These are phyloP conservation scores for Poeciliopsis paucimaculata DNA, from an alignment of 2,797 vertebrate genomes.

Conservation along the genomic window DNA sequence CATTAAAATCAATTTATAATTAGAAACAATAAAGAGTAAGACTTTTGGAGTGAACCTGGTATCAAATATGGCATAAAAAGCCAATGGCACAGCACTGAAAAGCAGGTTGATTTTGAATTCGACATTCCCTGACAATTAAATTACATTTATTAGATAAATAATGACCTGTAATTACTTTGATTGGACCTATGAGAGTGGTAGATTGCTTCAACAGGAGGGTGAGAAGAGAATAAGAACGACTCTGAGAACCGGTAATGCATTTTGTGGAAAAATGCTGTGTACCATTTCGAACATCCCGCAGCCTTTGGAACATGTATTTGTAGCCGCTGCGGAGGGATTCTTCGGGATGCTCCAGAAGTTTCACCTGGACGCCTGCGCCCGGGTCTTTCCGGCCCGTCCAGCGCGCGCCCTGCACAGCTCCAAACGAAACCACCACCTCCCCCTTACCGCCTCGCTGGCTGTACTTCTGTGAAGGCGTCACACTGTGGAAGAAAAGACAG, in stretches of 20 bases:
- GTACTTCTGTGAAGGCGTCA: constrained; percentile 92
- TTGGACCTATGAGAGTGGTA: neutral
- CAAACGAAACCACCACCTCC: constrained; percentile 87
- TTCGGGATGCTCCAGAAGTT: constrained; percentile 72
- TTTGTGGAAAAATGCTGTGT: neutral
- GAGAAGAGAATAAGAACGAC: neutral
- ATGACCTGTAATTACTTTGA: neutral
- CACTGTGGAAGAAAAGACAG: constrained; percentile 59
- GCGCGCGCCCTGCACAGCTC: constrained; percentile 74
- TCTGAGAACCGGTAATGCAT: neutral
- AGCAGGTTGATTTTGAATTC: neutral
- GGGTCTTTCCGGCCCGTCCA: constrained; percentile 78
- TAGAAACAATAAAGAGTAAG: neutral
- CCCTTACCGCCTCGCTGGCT: constrained; percentile 83
- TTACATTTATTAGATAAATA: neutral
- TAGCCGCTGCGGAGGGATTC: constrained; percentile 80
- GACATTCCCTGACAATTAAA: neutral
- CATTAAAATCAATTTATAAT: neutral
- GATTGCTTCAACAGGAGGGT: neutral
- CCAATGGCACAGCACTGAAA: neutral
- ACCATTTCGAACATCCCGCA: constrained; percentile 84
- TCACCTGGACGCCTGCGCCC: constrained; percentile 49
- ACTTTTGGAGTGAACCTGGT: neutral
- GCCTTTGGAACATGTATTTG: constrained; percentile 94
- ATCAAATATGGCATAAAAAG: neutral